A percentile compares a stretch with the other conserved stretches of the same genome.
Conservation (phyloP, 2,113 vertebrate species). For the Octodon degus region DNA sequence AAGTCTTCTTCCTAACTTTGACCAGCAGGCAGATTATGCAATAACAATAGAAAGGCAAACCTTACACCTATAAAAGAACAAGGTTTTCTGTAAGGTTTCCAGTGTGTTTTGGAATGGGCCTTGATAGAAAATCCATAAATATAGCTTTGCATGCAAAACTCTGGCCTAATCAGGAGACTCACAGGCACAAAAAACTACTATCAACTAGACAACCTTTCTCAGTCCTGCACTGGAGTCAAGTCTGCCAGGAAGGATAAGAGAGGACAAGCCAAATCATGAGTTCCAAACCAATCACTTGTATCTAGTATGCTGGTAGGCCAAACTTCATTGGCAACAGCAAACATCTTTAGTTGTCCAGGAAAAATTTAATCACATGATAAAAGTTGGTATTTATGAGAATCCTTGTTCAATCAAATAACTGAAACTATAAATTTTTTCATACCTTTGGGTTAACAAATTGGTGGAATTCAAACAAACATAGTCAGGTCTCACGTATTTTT, state of each 20-base stretch:
- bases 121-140: constrained; percentile 70
- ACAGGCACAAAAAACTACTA: constrained; percentile 60
- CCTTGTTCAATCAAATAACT: constrained; percentile 72
- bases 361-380: constrained; percentile 73
- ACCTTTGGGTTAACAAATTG: constrained; percentile 61
- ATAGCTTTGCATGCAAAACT: constrained; percentile 76
- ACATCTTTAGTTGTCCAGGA: constrained; percentile 75
- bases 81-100: constrained; percentile 69
- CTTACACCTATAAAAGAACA: constrained; percentile 64
- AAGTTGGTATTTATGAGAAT: constrained; percentile 78
- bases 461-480: constrained; percentile 41
- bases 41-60: constrained; percentile 57
- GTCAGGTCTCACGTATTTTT: constrained; percentile 19
- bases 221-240: constrained; percentile 48
- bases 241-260: constrained; percentile 68
- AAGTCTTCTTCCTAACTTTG: neutral
- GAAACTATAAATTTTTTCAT: constrained; percentile 76
- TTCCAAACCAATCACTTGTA: constrained; percentile 67
- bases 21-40: constrained; percentile 2
- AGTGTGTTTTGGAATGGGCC: constrained; percentile 69
- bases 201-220: constrained; percentile 63
- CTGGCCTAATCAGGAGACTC: constrained; percentile 61
- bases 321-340: constrained; percentile 60
- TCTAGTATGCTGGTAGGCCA: constrained; percentile 40
- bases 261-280: constrained; percentile 66